phyloP scores from a whole-genome alignment of 2,888 invertebrate genomes.

The Gandaritis pyraliata region DNA sequence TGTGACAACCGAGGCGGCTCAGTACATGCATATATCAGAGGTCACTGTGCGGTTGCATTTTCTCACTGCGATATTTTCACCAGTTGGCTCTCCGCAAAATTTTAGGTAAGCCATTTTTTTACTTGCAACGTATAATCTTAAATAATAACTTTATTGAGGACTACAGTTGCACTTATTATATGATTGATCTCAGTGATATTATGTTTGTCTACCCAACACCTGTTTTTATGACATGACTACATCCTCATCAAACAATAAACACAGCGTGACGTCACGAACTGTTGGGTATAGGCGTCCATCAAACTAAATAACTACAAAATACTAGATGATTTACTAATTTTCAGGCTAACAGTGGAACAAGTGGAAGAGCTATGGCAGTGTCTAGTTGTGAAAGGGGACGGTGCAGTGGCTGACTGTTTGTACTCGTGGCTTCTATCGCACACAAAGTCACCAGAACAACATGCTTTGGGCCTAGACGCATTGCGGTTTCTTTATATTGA shows the following conservation, averaged over 20 bases:
- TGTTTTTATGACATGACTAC: no score
- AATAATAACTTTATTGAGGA: no score
- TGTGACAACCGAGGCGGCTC: constrained; percentile 59
- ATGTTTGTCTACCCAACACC: no score
- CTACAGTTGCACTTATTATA: no score
- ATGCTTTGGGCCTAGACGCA: constrained; percentile 94
- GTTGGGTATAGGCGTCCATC: no score
- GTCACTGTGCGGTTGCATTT: constrained; percentile 96
- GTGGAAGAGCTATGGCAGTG: constrained; percentile 97
- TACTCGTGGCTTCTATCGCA: constrained; percentile 97
- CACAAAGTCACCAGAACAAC: constrained; percentile 95
- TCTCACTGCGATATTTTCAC: constrained; percentile 95
- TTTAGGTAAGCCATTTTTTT: constrained; percentile 86
- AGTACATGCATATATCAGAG: constrained; percentile 90
- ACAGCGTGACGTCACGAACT: no score
- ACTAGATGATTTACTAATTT: neutral
- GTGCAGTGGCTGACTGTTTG: constrained; percentile 94
- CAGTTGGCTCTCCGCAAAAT: constrained; percentile 94
- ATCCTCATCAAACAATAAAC: no score
- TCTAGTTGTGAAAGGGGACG: constrained; percentile 89
- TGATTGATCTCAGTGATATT: no score
- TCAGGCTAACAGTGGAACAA: constrained; percentile 92
- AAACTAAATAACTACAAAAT: no score
- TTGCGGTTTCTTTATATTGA: constrained; percentile 94
- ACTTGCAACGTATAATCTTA: no score